Evolutionary conservation across 1,140 invertebrate species (phyloP), one percentile per base, ranked within the genome.

Genomic region (Campoletis sonorensis): DNA sequence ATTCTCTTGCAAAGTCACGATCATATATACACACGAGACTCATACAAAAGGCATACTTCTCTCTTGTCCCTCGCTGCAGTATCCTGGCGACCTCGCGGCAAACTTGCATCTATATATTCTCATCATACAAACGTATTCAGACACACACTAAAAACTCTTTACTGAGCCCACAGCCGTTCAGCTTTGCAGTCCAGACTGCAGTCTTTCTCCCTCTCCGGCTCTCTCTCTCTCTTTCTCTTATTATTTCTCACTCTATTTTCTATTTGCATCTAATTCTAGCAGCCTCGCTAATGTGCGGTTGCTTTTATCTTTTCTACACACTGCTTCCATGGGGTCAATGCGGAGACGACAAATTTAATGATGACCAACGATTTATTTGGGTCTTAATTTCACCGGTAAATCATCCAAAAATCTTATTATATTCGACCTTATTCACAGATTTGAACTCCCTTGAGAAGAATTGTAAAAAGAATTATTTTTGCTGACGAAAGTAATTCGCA

Each of bases 241-340:
- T 71, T 23, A 40, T 61, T 67, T 76, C 51, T 68, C 64, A 80
- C 70, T 86, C 86, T 88, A 84, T 88, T 88, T 86, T 86, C 84
- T 87, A 86, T 86, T 85, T 85, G 85, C 87, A 83, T 87, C 86
- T 88, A 88, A 87, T 88, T 87, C 82, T 81, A 84, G 81, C 85
- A 72, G 84, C 70, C 78, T 79, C 68, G 73, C n/a, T 58, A 80
- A 33, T 71, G 51, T 30, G 49, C n/a, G 68, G 67, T 21, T 27
- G 40, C 70, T 58, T 30, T 18, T 77, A 54, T 18, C 40, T 0
- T 45, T 45, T 61, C 1, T 40, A 33, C 33, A 33, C 64, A 61
- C 49, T 75, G 23, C 72, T 5, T 18, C 37, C 45, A 54, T 15
- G 23, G 23, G 23, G 61, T 1, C 11, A 13, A 26, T 11, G 7